Conservation (phyloP, 2,113 vertebrate species). For the Vulpes vulpes region DNA sequence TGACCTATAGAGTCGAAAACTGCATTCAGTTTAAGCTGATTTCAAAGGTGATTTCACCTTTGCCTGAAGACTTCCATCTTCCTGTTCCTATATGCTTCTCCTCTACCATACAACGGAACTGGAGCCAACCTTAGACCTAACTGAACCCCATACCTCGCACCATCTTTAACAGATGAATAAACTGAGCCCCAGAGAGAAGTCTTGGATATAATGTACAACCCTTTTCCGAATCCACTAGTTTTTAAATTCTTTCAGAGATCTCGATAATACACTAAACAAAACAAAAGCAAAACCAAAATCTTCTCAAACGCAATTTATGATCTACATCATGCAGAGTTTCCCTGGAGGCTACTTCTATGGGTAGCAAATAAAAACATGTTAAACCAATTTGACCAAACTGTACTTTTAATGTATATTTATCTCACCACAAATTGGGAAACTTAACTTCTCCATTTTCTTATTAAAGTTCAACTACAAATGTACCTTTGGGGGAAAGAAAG, state of each 20-base stretch:
- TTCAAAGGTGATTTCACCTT: background rate
- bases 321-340: background rate
- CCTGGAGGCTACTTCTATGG: constrained; percentile 5
- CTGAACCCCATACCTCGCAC: background rate
- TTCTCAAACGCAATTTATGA: constrained; percentile 11
- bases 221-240: background rate
- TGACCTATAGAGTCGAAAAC: background rate
- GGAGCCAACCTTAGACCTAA: fast-evolving
- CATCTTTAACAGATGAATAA: constrained; percentile 15
- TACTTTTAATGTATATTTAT: constrained; percentile 63
- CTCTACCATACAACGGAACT: background rate
- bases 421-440: constrained; percentile 60
- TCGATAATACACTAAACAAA: background rate
- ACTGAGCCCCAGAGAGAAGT: background rate
- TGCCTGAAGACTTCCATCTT: background rate
- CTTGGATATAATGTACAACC: background rate
- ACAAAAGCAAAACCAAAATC: background rate
- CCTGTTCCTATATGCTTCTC: background rate
- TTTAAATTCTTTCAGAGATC: background rate
- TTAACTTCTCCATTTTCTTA: constrained; percentile 72
- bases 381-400: constrained; percentile 53
- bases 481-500: background rate
- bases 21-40: background rate
- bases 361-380: constrained; percentile 44
- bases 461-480: constrained; percentile 42